Evolutionary conservation across 2,888 invertebrate genomes (phyloP).

Genomic region (Epinotia nisella): DNA sequence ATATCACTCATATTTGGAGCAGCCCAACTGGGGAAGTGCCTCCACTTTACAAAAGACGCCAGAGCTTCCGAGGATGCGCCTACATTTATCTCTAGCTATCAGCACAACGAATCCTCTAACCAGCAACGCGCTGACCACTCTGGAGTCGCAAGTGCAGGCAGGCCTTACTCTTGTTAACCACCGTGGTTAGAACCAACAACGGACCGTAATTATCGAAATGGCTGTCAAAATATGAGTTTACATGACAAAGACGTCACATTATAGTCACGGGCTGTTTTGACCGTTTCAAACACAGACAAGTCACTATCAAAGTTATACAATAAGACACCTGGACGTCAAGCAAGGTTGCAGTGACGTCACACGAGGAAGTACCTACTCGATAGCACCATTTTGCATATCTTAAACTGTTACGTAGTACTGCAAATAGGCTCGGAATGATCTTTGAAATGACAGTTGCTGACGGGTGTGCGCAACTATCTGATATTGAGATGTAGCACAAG

Average conservation of each 20-base stretch:
- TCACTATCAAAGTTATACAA: conserved; percentile 37
- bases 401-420: conserved; percentile 41
- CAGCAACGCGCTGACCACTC: no score
- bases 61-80: no score
- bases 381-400: conserved; percentile 41
- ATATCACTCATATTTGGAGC: no score
- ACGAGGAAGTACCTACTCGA: conserved; percentile 38
- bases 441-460: conserved; percentile 36
- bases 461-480: conserved; percentile 36
- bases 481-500: conserved; percentile 34
- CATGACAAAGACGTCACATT: conserved; percentile 26
- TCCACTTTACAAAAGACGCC: no score
- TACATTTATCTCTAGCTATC: no score
- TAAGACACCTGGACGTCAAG: conserved; percentile 40
- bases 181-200: conserved; percentile 1
- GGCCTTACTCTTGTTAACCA: no score
- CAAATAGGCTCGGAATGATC: conserved; percentile 30
- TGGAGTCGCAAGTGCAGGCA: no score
- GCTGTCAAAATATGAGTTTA: conserved; percentile 26
- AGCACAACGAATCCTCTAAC: no score
- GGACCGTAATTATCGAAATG: conserved; percentile 10
- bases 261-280: conserved; percentile 36
- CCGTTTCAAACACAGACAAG: conserved; percentile 33
- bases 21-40: no score
- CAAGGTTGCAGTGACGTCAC: conserved; percentile 43